phyloP scores from a whole-genome alignment of 1,140 invertebrate genomes.

The Anastrepha ludens region DNA sequence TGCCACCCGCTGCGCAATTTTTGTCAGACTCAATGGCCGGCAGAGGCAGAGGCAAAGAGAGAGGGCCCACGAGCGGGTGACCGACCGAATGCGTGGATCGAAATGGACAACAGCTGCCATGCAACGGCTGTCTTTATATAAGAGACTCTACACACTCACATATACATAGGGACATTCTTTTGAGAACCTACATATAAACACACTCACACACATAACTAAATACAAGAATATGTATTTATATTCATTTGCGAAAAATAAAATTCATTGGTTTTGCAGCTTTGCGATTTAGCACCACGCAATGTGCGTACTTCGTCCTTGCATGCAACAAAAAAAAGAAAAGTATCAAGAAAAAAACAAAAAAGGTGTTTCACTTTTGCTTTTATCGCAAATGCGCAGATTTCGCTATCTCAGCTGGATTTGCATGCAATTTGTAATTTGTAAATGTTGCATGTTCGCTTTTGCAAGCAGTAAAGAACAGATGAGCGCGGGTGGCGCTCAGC shows the following conservation, averaged over 20 bases:
- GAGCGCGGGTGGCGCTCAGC: constrained; percentile 18
- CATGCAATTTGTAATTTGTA: constrained; percentile 47
- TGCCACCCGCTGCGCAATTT: constrained; percentile 54
- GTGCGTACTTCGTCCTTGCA: constrained; percentile 8
- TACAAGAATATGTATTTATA: background rate
- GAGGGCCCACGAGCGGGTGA: no score
- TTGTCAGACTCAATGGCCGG: constrained; percentile 33
- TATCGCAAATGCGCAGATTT: background rate
- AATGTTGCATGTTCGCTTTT: constrained; percentile 23
- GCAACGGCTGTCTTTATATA: constrained; percentile 3
- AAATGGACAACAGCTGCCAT: constrained; percentile 44
- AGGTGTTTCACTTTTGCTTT: constrained; percentile 3
- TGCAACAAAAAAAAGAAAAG: background rate
- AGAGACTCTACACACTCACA: background rate
- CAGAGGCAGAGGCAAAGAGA: background rate
- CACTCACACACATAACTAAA: no score
- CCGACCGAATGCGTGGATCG: background rate
- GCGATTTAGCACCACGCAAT: constrained; percentile 42
- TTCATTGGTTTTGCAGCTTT: background rate
- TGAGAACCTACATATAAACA: no score
- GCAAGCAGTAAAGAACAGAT: background rate
- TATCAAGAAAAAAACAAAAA: background rate
- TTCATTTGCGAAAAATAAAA: constrained; percentile 6
- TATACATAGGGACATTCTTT: background rate
- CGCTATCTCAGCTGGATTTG: constrained; percentile 24